These are phyloP conservation scores for Chrysocyon brachyurus DNA, from an alignment of 2,797 vertebrate genomes.

Conservation along the genomic window DNA sequence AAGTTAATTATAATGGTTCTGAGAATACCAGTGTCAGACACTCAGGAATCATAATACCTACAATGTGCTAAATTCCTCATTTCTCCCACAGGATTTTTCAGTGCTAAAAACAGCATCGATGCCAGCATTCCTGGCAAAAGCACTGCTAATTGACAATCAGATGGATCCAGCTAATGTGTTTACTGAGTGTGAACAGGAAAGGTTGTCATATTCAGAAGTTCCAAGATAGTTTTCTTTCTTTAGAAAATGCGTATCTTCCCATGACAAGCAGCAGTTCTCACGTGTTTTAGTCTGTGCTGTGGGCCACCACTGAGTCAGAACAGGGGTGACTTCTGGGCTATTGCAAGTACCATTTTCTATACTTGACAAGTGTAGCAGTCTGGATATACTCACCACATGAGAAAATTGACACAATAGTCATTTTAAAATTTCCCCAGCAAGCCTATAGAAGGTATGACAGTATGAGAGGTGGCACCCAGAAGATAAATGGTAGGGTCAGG, in stretches of 20 bases:
- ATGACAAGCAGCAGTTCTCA: constrained; percentile 44
- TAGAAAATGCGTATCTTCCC: constrained; percentile 72
- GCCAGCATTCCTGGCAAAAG: constrained; percentile 52
- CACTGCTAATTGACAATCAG: constrained; percentile 65
- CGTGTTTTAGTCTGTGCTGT: constrained; percentile 18
- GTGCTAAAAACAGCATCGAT: constrained; percentile 70
- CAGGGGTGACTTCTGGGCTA: constrained; percentile 61
- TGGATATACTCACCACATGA: constrained; percentile 75
- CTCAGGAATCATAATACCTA: constrained; percentile 31
- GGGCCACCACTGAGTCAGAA: constrained; percentile 57
- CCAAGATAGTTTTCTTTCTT: constrained; percentile 83
- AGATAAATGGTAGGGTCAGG: constrained; percentile 60
- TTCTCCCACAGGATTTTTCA: constrained; percentile 50
- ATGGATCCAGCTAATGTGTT: constrained; percentile 76
- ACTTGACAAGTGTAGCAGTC: constrained; percentile 64
- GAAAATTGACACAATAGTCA: constrained; percentile 74
- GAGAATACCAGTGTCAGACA: not conserved
- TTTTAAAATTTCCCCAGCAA: constrained; percentile 62
- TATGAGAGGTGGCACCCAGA: constrained; percentile 59
- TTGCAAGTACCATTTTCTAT: constrained; percentile 68
- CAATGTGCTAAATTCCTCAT: constrained; percentile 44
- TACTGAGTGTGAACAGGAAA: constrained; percentile 82
- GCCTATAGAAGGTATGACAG: constrained; percentile 55
- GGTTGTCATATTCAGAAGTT: constrained; percentile 75
- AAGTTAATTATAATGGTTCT: constrained; percentile 8